Evolutionary conservation across 1,140 invertebrate species (phyloP), one percentile per base, ranked within the genome.

Genomic region (Babylonia areolata): DNA sequence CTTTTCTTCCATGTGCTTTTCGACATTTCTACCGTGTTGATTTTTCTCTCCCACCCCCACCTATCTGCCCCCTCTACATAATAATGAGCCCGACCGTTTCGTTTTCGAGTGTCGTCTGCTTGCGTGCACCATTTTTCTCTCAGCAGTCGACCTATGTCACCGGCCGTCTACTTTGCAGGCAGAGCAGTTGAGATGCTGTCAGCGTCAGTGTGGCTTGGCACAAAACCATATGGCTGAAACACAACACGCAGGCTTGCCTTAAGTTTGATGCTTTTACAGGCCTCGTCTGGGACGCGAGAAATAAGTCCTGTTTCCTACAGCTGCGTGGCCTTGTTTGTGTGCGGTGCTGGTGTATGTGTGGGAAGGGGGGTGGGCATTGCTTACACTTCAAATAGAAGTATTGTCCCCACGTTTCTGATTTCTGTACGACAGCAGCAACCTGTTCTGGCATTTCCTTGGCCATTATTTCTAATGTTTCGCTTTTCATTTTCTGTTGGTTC

Each of bases 141-240:
- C 23, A 54, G 23, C 46, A 42, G 37, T 42, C 78, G 46, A 58
- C 78, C 46, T n/a, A 37, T 80, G 46, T 80, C 78, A 80, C 78
- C 78, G 78, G 54, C 40, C 11, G 17, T 54, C n/a, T n/a, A n/a
- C n/a, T n/a, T n/a, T n/a, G n/a, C n/a, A n/a, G n/a, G 42, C n/a
- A 46, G 46, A 54, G 40, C 64, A 84, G n/a, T 71, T 71, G 54
- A 84, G 64, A 73, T 64, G 82, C 64, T 75, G 82, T 75, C 40
- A 73, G 69, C 39, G n/a, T 84, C 39, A 75, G 64, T 35, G 69
- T 73, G 40, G 69, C 35, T 58, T 73, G 71, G 64, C 40, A 73
- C 39, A 84, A 75, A 84, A 84, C 82, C 82, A 84, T 84, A 84
- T 75, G 82, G 82, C 64, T 37, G n/a, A 82, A 84, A 75, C 31